A percentile compares a stretch with the other conserved stretches of the same genome.
Conservation (phyloP, 35 echinoderm and acorn worm species). For the Acanthaster planci region DNA sequence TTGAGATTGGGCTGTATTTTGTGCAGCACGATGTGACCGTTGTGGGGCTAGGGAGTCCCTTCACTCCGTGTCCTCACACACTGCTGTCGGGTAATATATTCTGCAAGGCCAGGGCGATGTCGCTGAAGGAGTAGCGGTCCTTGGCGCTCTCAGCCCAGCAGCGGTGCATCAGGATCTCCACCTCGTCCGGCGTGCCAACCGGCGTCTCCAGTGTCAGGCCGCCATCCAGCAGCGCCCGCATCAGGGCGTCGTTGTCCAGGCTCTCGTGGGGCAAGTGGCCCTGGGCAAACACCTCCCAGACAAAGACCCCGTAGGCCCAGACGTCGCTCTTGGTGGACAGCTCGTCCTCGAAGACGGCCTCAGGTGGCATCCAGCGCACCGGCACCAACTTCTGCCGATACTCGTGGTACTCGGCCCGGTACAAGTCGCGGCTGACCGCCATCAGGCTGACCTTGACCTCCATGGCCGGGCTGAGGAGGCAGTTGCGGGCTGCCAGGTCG, state of each 20-base stretch:
- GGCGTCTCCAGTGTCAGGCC: slow-evolving; percentile 70
- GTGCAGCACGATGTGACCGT: no score
- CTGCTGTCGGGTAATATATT: slow-evolving; percentile 74
- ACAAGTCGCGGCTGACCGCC: slow-evolving; percentile 83
- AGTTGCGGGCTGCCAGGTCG: slow-evolving; percentile 94
- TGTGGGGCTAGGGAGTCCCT: no score
- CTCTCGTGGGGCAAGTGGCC: slow-evolving; percentile 70
- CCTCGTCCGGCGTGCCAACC: slow-evolving; percentile 75
- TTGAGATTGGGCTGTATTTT: no score
- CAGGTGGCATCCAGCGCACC: slow-evolving; percentile 92
- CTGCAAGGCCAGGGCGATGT: slow-evolving; percentile 65
- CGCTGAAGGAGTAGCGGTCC: slow-evolving; percentile 83
- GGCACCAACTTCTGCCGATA: slow-evolving; percentile 90
- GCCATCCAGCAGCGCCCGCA: slow-evolving; percentile 85
- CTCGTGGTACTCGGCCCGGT: slow-evolving; percentile 94
- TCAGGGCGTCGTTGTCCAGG: slow-evolving; percentile 75
- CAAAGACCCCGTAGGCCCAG: slow-evolving; percentile 89
- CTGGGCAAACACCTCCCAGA: slow-evolving; percentile 92
- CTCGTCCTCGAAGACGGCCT: slow-evolving; percentile 94
- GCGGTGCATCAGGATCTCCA: slow-evolving; percentile 75
- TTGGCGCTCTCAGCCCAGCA: slow-evolving; percentile 81
- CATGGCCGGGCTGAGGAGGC: slow-evolving; percentile 91
- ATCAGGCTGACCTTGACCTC: slow-evolving; percentile 95
- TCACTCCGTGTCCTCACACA: slow-evolving; percentile 36
- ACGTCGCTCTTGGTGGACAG: slow-evolving; percentile 97